These are phyloP conservation scores for Thalassophryne amazonica DNA, from an alignment of 2,797 vertebrate genomes.

Conservation along the genomic window DNA sequence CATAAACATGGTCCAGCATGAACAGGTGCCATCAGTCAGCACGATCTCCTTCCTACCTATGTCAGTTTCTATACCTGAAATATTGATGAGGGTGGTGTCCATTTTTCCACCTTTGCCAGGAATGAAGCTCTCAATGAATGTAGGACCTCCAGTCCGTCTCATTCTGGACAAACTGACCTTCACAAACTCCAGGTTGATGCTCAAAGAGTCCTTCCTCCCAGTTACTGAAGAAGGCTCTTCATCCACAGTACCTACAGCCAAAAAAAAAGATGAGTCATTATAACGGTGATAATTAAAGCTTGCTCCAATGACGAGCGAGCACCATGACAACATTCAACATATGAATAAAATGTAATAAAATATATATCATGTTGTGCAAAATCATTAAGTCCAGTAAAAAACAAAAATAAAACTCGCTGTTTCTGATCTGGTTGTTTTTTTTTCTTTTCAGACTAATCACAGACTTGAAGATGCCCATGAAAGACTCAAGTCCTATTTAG, in stretches of 20 bases:
- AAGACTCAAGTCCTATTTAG: no score
- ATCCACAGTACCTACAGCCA: constrained; percentile 84
- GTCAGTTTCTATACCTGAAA: no score
- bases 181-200: constrained; percentile 98
- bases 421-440: no score
- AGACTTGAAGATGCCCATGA: no score
- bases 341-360: not conserved
- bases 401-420: no score
- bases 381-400: no score
- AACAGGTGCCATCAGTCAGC: no score
- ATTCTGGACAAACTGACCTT: constrained; percentile 97
- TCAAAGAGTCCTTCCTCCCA: constrained; percentile 97
- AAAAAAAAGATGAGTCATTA: not conserved
- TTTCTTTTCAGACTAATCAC: no score
- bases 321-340: not conserved
- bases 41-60: no score
- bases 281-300: not conserved
- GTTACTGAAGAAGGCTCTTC: constrained; percentile 96
- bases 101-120: constrained; percentile 89
- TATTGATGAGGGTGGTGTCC: constrained; percentile 97
- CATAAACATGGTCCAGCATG: no score
- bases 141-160: constrained; percentile 88
- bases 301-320: not conserved
- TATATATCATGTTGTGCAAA: no score
- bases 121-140: constrained; percentile 90